These are phyloP conservation scores for Craseonycteris thonglongyai DNA, from an alignment of 2,113 vertebrate genomes.

Conservation along the genomic window DNA sequence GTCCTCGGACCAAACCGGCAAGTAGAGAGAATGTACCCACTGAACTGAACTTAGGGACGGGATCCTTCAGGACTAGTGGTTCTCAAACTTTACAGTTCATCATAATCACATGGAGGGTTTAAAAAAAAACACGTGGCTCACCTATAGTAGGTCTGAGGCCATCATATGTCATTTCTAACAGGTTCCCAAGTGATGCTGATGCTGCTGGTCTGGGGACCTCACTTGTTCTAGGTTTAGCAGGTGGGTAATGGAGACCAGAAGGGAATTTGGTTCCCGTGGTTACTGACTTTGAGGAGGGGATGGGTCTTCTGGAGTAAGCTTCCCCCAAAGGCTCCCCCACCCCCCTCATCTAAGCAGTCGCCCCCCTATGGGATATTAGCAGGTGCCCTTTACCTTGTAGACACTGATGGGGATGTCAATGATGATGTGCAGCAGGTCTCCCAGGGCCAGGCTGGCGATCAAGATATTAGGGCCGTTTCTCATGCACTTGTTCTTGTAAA, in stretches of 20 bases:
- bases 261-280: background rate
- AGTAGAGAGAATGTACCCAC: background rate
- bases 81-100: background rate
- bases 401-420: conserved; percentile 91
- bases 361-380: background rate
- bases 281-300: background rate
- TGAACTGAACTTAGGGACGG: background rate
- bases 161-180: background rate
- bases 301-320: background rate
- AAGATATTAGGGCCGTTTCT: conserved; percentile 91
- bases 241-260: background rate
- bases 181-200: background rate
- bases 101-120: background rate
- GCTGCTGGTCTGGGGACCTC: background rate
- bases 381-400: conserved; percentile 85
- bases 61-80: background rate
- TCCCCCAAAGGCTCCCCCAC: background rate
- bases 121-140: background rate
- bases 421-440: conserved; percentile 90
- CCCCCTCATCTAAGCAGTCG: rapidly evolving
- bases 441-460: conserved; percentile 91
- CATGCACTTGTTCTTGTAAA: conserved; percentile 93
- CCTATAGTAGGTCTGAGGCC: background rate
- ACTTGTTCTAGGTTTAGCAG: background rate
- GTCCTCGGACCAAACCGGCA: background rate